Evolutionary conservation across 92 coral and sea anemone species (phyloP), one percentile per base, ranked within the genome.

Genomic region (Micromussa lordhowensis): DNA sequence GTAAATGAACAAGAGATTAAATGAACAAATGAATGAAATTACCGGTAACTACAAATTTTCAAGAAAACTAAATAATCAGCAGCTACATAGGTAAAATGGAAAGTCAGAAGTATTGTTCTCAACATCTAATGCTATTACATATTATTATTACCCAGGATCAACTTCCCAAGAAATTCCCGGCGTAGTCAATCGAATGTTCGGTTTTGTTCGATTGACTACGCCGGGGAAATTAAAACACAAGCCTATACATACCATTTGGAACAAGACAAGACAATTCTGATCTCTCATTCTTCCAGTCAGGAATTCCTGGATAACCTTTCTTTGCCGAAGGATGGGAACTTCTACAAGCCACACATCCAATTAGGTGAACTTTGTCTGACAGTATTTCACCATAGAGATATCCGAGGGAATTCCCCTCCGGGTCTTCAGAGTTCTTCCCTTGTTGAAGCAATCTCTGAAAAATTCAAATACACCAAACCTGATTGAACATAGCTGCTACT

Each of bases 281-380:
- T 24, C 38, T 57, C n/a, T 93, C 96, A 40, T 40, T 87, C 32
- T 29, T 49, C 96, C 95, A 94, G 87, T 88, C 53, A 69, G 88
- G 89, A 30, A 80, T 72, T 77, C 63, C 77, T 68, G 82, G 74
- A 78, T 57, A 72, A 28, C 85, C 82, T 51, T 55, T 49, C 78
- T 78, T 59, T 51, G 80, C 34, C 8, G 71, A 74, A 40, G 72
- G 66, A 80, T 79, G 30, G 58, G 63, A 88, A 70, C 73, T 63
- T 93, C 87, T 93, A 35, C 93, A 95, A 55, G 92, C 92, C 28
- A 80, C 79, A 83, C 98, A 95, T 81, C 95, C 90, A 49, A 90
- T 82, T 34, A 95, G 55, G 74, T 77, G 88, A 73, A 77, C 76
- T 58, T 57, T 51, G n/a, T 81, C 70, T 44, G 51, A 77, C 1